phyloP scores from a whole-genome alignment of 2,113 vertebrate genomes.

The Xenopus laevis region DNA sequence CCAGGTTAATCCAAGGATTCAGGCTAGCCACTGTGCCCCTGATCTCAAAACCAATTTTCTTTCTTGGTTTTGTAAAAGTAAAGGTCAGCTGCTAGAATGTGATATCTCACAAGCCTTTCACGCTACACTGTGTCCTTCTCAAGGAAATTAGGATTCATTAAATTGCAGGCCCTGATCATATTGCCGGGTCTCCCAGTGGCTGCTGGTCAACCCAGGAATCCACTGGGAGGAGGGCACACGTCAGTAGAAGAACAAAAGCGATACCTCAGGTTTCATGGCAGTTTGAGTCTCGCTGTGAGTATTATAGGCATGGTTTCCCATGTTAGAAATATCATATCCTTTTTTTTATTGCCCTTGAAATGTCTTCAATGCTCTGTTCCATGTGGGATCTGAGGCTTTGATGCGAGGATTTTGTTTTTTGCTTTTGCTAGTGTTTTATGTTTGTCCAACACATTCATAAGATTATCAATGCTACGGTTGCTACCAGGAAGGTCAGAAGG shows the following conservation, averaged over 20 bases:
- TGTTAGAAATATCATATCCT: slow-evolving; percentile 2
- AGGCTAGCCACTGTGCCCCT: slow-evolving; percentile 55
- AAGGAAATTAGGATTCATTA: slow-evolving; percentile 57
- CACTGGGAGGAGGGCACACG: slow-evolving; percentile 46
- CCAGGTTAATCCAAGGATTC: slow-evolving; percentile 53
- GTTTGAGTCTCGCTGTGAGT: background rate
- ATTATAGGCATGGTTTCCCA: background rate
- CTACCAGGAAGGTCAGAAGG: too few relatives aligned
- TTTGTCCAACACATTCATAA: too few relatives aligned
- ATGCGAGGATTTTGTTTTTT: too few relatives aligned
- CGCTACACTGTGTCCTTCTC: slow-evolving; percentile 55
- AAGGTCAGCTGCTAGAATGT: slow-evolving; percentile 60
- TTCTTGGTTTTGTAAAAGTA: slow-evolving; percentile 60
- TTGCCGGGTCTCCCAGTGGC: slow-evolving; percentile 56
- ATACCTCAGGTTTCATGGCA: background rate
- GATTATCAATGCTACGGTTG: too few relatives aligned
- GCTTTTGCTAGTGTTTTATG: too few relatives aligned
- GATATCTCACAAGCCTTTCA: slow-evolving; percentile 58
- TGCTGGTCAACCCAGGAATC: slow-evolving; percentile 51
- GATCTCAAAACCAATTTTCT: slow-evolving; percentile 69
- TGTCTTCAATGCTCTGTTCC: background rate
- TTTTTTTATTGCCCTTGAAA: background rate
- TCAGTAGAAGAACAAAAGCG: background rate
- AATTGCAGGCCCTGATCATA: slow-evolving; percentile 56
- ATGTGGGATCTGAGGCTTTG: background rate